Conservation (phyloP, 1,140 invertebrate species). For the Oreohelix idahoensis region DNA sequence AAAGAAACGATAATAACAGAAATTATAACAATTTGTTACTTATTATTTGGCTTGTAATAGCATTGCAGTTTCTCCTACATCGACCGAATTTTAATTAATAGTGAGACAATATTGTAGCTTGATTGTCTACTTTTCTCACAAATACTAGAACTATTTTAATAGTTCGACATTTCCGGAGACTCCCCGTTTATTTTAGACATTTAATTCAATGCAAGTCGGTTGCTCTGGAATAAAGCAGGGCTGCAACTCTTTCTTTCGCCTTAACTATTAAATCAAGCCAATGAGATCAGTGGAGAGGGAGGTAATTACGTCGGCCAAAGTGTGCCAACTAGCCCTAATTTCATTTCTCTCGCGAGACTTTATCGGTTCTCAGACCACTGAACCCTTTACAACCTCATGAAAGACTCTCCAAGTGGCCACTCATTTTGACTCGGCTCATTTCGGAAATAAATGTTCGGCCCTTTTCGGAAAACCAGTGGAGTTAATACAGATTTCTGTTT, state of each 20-base stretch:
- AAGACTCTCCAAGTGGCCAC: background rate
- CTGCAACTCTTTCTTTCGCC: background rate
- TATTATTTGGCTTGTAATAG: no score
- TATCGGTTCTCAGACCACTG: constrained; percentile 2
- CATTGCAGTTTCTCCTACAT: no score
- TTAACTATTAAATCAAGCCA: constrained; percentile 15
- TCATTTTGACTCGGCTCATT: background rate
- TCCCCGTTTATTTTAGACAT: no score
- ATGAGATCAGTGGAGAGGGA: constrained; percentile 19
- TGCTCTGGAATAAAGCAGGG: background rate
- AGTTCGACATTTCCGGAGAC: no score
- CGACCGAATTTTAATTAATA: no score
- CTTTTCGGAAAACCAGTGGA: background rate
- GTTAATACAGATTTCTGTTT: background rate
- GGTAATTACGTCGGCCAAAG: constrained; percentile 22
- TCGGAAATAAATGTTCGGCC: background rate
- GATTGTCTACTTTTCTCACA: no score
- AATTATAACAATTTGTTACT: no score
- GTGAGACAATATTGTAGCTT: no score
- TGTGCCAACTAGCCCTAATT: constrained; percentile 34
- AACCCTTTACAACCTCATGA: background rate
- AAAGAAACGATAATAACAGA: no score
- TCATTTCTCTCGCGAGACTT: constrained; percentile 9
- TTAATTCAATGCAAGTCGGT: no score
- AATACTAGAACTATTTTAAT: no score